Percentiles rank a stretch among this genome's conserved stretches.
These are phyloP conservation scores for Mercenaria mercenaria DNA, from an alignment of 1,140 invertebrate genomes.

Conservation along the genomic window DNA sequence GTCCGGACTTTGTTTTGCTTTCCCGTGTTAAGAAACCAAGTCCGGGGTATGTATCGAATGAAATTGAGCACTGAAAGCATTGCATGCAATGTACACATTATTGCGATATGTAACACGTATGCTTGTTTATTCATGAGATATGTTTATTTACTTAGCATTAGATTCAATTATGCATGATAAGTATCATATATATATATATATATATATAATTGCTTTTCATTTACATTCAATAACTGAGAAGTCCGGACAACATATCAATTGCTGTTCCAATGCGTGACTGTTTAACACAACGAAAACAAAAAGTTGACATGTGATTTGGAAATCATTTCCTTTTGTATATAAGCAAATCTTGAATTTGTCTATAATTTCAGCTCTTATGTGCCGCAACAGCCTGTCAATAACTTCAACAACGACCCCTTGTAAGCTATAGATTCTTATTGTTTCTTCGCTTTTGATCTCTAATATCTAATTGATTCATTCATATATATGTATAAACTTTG, in stretches of 20 bases:
- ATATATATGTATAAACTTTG: too few relatives aligned
- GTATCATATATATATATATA: too few relatives aligned
- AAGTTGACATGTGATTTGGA: background rate
- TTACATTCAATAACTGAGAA: background rate
- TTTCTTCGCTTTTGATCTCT: background rate
- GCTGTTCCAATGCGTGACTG: background rate
- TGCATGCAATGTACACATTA: too few relatives aligned
- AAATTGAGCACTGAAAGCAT: background rate
- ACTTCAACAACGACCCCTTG: constrained; percentile 13
- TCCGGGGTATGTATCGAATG: background rate
- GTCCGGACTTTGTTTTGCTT: constrained; percentile 32
- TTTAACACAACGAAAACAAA: too few relatives aligned
- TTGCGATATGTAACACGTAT: too few relatives aligned
- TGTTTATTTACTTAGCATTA: too few relatives aligned
- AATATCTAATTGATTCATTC: background rate
- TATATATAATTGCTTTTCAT: too few relatives aligned
- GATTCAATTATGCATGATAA: too few relatives aligned
- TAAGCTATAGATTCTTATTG: background rate
- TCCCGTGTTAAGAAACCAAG: background rate
- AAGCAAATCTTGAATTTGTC: too few relatives aligned
- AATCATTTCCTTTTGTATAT: too few relatives aligned
- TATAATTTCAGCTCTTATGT: constrained; percentile 24
- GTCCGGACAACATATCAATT: background rate
- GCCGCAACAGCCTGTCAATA: constrained; percentile 4
- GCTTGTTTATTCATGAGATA: too few relatives aligned